phyloP scores from a whole-genome alignment of 2,113 vertebrate genomes.

The Cyprinus carpio region DNA sequence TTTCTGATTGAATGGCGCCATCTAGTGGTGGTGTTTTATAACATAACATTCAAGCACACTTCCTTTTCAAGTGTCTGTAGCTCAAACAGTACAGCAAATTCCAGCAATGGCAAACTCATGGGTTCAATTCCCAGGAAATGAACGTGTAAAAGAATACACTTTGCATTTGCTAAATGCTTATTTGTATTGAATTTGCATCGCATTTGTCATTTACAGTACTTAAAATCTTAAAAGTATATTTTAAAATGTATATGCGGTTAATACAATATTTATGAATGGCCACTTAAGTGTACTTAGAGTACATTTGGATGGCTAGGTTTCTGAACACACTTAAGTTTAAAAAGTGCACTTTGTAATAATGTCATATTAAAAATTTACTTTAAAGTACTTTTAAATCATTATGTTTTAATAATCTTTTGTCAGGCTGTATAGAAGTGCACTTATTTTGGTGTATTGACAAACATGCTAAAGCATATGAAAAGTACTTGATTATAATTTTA shows the following conservation, averaged over 20 bases:
- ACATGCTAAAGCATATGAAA: background rate
- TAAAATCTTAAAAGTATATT: background rate
- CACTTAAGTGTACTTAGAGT: background rate
- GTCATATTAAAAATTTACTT: background rate
- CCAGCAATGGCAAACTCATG: background rate
- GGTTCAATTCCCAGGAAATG: background rate
- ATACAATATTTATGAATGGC: background rate
- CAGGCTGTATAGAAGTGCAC: background rate
- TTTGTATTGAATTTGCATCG: background rate
- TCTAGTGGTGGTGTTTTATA: conserved; percentile 39
- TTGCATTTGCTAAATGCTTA: background rate
- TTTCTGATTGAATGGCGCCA: conserved; percentile 63
- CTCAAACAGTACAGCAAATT: background rate
- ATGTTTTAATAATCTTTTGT: too few species aligned
- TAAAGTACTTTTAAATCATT: too few species aligned
- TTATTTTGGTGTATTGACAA: background rate
- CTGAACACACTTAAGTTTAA: background rate
- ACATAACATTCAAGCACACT: background rate
- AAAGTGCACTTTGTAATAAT: background rate
- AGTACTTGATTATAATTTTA: background rate
- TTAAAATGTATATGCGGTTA: background rate
- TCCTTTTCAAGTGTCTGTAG: background rate
- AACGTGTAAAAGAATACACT: background rate
- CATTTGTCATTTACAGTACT: background rate
- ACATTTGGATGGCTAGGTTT: background rate